Percentiles rank a stretch among this genome's conserved stretches.
These are phyloP conservation scores for Macropodus opercularis DNA, from an alignment of 2,797 vertebrate species.

Conservation along the genomic window DNA sequence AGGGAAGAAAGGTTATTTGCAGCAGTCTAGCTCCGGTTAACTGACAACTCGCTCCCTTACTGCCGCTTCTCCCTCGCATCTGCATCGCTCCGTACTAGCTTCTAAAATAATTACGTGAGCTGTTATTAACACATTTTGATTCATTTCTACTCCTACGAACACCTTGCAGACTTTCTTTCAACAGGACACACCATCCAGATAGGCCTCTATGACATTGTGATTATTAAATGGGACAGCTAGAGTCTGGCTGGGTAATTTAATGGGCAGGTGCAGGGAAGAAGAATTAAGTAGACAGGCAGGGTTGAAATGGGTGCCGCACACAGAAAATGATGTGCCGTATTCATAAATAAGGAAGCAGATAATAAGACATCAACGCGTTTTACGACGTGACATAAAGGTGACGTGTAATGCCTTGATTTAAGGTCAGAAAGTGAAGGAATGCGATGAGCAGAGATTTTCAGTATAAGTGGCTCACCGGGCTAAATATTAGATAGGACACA, in stretches of 20 bases:
- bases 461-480: conserved; percentile 7
- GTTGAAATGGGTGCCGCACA: conserved; percentile 14
- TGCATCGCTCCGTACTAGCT: background rate
- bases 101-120: too few relatives aligned
- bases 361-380: conserved; percentile 58
- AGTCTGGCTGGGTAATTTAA: conserved; percentile 41
- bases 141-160: conserved; percentile 15
- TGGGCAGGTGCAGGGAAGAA: conserved; percentile 34
- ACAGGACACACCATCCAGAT: conserved; percentile 6
- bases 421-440: conserved; percentile 20
- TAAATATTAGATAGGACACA: conserved; percentile 32
- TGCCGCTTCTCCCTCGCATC: conserved; percentile 11
- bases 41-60: conserved; percentile 22
- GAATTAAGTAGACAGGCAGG: conserved; percentile 35
- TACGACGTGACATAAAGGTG: conserved; percentile 46
- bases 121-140: conserved; percentile 53
- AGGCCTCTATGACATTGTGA: conserved; percentile 24
- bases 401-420: conserved; percentile 48
- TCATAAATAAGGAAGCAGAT: conserved; percentile 56
- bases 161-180: conserved; percentile 5
- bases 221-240: conserved; percentile 39
- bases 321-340: conserved; percentile 18
- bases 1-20: conserved; percentile 27
- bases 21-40: conserved; percentile 9
- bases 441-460: background rate